Percentiles rank a stretch among this genome's conserved stretches.
Evolutionary conservation across 2,113 vertebrate species (phyloP).

Genomic region (Romanogobio albipinnatus): DNA sequence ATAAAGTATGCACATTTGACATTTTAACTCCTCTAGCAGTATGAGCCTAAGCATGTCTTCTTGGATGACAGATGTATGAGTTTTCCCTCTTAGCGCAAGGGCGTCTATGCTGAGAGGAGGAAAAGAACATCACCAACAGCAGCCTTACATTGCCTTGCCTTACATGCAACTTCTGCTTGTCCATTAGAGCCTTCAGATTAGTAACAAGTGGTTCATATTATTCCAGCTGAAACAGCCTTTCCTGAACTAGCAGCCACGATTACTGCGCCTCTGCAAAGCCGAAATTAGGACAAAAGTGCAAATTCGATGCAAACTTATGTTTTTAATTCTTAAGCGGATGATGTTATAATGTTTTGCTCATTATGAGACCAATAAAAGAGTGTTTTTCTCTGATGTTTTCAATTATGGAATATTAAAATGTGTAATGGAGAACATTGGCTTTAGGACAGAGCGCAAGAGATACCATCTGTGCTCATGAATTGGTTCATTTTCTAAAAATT

Average conservation of each 20-base stretch:
- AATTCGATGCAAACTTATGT: slow-evolving; percentile 38
- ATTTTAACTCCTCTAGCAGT: slow-evolving; percentile 35
- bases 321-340: slow-evolving; percentile 46
- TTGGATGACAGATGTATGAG: slow-evolving; percentile 8
- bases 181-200: slow-evolving; percentile 68
- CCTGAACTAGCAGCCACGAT: neutral
- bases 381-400: slow-evolving; percentile 17
- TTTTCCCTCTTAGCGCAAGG: slow-evolving; percentile 57
- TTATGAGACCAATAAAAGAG: slow-evolving; percentile 8
- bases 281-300: neutral
- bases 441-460: neutral
- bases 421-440: neutral
- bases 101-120: slow-evolving; percentile 36
- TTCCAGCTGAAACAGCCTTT: slow-evolving; percentile 55
- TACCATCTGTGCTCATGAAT: slow-evolving; percentile 2
- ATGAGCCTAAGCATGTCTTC: slow-evolving; percentile 28
- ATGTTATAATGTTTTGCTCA: slow-evolving; percentile 4
- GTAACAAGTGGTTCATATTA: slow-evolving; percentile 70
- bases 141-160: no score
- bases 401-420: slow-evolving; percentile 32
- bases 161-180: slow-evolving; percentile 66
- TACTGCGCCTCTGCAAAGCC: neutral
- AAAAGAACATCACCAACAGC: slow-evolving; percentile 62
- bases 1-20: slow-evolving; percentile 5
- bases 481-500: neutral